phyloP scores from a whole-genome alignment of 2,113 vertebrate species.

The Cebidichthys violaceus region DNA sequence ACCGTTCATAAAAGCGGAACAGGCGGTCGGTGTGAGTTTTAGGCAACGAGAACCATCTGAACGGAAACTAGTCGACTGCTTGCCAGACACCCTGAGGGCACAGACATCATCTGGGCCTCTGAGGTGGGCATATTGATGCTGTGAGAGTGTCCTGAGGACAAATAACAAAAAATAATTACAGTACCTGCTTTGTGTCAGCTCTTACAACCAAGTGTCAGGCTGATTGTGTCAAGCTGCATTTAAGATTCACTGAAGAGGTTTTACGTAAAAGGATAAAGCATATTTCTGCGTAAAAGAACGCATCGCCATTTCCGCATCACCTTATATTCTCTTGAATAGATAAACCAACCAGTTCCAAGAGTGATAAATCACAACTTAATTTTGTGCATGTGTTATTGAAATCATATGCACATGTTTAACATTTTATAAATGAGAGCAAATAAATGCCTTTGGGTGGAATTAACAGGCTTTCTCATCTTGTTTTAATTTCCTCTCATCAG shows the following conservation, averaged over 20 bases:
- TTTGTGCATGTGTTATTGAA: no score
- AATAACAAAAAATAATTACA: slow-evolving; percentile 46
- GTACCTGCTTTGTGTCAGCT: slow-evolving; percentile 15
- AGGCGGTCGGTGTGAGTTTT: slow-evolving; percentile 1
- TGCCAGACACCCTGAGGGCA: slow-evolving; percentile 32
- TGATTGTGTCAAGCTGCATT: slow-evolving; percentile 26
- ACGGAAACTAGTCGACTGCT: slow-evolving; percentile 36
- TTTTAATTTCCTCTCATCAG: background rate
- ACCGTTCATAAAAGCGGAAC: slow-evolving; percentile 43
- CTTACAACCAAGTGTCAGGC: slow-evolving; percentile 38
- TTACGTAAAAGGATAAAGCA: background rate
- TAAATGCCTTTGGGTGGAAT: background rate
- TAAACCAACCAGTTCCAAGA: background rate
- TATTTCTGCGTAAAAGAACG: background rate
- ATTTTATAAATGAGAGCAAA: background rate
- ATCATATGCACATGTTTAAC: background rate
- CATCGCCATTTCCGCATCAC: background rate
- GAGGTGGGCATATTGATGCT: slow-evolving; percentile 2
- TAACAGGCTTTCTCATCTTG: background rate
- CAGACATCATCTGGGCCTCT: slow-evolving; percentile 51
- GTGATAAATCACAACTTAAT: background rate
- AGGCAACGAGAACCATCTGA: slow-evolving; percentile 39
- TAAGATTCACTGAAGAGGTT: background rate
- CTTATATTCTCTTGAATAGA: background rate
- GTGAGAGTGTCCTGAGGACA: slow-evolving; percentile 38